Evolutionary conservation across 1,140 invertebrate genomes (phyloP).

Genomic region (Trialeurodes vaporariorum): DNA sequence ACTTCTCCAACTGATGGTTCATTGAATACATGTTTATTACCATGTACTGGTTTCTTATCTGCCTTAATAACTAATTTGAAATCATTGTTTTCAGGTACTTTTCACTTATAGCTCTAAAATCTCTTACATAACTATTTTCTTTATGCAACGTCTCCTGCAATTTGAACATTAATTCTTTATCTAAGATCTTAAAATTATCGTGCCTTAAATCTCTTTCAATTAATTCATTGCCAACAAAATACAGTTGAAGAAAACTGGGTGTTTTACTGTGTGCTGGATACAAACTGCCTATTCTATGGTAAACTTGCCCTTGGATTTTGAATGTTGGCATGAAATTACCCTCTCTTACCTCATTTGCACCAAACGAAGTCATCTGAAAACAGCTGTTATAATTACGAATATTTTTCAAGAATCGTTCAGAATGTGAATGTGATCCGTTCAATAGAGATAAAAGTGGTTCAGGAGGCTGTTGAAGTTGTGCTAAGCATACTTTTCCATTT

Average conservation of each 20-base stretch:
- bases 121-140: slow-evolving; percentile 31
- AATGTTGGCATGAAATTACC: slow-evolving; percentile 32
- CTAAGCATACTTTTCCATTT: slow-evolving; percentile 22
- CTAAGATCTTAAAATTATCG: slow-evolving; percentile 22
- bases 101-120: slow-evolving; percentile 34
- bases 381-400: slow-evolving; percentile 26
- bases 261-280: slow-evolving; percentile 26
- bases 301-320: slow-evolving; percentile 39
- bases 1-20: slow-evolving; percentile 25
- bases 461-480: slow-evolving; percentile 16
- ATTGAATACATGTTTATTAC: slow-evolving; percentile 28
- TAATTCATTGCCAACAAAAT: slow-evolving; percentile 31
- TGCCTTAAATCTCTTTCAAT: slow-evolving; percentile 15
- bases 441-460: slow-evolving; percentile 29
- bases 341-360: background rate
- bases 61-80: slow-evolving; percentile 32
- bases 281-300: slow-evolving; percentile 34
- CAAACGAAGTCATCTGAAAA: slow-evolving; percentile 11
- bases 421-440: slow-evolving; percentile 21
- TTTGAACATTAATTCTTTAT: slow-evolving; percentile 26
- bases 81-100: slow-evolving; percentile 33
- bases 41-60: slow-evolving; percentile 30
- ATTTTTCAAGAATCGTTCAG: slow-evolving; percentile 21
- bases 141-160: slow-evolving; percentile 32
- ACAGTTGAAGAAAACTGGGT: slow-evolving; percentile 36